phyloP scores from a whole-genome alignment of 37 sponge, comb jelly and placozoan species.

The Spongilla lacustris region DNA sequence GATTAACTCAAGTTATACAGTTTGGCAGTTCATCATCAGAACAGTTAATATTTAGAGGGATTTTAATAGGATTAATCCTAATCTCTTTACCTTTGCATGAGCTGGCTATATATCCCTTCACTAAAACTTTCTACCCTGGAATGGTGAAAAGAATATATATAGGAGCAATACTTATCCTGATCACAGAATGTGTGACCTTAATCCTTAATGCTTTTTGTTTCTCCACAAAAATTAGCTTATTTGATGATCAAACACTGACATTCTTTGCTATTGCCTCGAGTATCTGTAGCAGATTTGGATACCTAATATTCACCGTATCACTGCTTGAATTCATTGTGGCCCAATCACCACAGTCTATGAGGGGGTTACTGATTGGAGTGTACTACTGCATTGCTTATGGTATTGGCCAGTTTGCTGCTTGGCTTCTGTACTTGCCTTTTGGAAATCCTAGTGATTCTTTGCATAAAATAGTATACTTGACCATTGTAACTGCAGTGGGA shows the following conservation, averaged over 20 bases:
- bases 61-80: not conserved
- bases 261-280: not conserved
- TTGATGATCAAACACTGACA: not conserved
- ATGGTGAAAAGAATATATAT: not conserved
- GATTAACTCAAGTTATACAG: not conserved
- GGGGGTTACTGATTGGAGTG: conserved; percentile 16
- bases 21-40: not conserved
- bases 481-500: not conserved
- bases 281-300: not conserved
- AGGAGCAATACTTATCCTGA: not conserved
- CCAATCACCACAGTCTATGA: conserved; percentile 15
- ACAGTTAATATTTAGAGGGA: not conserved
- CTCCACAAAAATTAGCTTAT: not conserved
- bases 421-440: not conserved
- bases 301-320: not conserved
- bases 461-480: not conserved
- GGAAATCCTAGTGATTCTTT: not conserved
- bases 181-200: not conserved
- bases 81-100: not conserved
- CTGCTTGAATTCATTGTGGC: not conserved
- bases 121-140: not conserved
- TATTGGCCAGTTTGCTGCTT: not conserved
- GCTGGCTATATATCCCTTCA: not conserved
- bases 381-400: not conserved
- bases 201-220: not conserved